Conservation (phyloP, 2,797 vertebrate species). For the Eospalax fontanierii region DNA sequence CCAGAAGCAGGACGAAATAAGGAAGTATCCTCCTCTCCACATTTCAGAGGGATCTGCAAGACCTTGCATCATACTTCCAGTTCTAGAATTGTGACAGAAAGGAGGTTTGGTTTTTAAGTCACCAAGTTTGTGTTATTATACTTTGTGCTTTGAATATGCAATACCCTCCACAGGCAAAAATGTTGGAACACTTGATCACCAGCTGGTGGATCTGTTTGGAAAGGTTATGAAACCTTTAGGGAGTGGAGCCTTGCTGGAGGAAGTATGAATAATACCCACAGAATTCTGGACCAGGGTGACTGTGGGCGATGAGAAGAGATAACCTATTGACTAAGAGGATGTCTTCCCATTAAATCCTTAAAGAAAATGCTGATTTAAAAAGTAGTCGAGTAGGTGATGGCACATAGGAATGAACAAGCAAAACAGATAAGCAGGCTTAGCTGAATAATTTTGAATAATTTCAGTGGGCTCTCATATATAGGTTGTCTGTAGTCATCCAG, state of each 20-base stretch:
- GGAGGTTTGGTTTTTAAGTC: neutral
- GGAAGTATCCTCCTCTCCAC: neutral
- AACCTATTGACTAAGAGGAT: constrained; percentile 6
- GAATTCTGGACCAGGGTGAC: neutral
- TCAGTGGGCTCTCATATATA: neutral
- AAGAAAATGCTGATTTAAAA: neutral
- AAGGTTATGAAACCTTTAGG: neutral
- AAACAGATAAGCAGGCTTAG: neutral
- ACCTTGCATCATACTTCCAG: neutral
- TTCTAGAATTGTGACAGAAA: neutral
- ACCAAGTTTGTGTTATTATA: neutral
- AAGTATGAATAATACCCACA: neutral
- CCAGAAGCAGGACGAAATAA: neutral
- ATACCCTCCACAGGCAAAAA: neutral
- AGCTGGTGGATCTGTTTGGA: neutral
- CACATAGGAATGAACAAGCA: neutral
- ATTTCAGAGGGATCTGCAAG: neutral
- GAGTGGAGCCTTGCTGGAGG: neutral
- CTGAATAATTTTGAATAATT: neutral
- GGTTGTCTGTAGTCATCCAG: neutral
- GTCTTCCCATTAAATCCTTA: neutral
- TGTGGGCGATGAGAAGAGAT: neutral
- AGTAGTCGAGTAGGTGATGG: too few species aligned
- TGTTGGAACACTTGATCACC: neutral
- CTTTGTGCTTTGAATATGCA: neutral